phyloP scores from a whole-genome alignment of 2,797 vertebrate species.

The Neomorphus geoffroyi region DNA sequence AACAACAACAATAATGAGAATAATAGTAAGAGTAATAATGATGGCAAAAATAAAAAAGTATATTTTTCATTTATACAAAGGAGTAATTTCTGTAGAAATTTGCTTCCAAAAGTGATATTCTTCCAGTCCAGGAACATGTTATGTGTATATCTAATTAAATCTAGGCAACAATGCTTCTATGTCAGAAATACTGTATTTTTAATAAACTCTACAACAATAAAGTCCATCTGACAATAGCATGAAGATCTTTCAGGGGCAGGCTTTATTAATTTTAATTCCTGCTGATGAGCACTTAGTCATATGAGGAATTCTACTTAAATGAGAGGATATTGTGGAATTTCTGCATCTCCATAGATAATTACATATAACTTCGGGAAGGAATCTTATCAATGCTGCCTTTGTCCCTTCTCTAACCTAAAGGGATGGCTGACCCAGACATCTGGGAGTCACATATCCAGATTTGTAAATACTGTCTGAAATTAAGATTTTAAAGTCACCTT shows the following conservation, averaged over 20 bases:
- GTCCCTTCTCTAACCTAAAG: neutral
- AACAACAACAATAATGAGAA: neutral
- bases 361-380: neutral
- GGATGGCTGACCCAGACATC: neutral
- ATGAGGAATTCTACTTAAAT: neutral
- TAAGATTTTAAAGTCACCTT: neutral
- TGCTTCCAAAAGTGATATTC: neutral
- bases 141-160: neutral
- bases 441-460: neutral
- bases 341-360: neutral
- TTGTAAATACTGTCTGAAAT: neutral
- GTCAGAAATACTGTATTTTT: neutral
- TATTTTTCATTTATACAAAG: neutral
- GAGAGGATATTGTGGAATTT: neutral
- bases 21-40: neutral
- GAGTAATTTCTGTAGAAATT: neutral
- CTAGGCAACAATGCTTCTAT: neutral
- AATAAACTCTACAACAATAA: constrained; percentile 3
- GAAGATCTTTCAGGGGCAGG: neutral
- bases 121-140: neutral
- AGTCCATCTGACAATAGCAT: constrained; percentile 11
- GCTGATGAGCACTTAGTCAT: neutral
- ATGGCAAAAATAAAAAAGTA: neutral
- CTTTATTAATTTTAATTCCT: constrained; percentile 33
- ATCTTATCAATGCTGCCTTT: neutral